A percentile compares a stretch with the other conserved stretches of the same genome.
Conservation (phyloP, 2,797 vertebrate species). For the Anguilla anguilla region DNA sequence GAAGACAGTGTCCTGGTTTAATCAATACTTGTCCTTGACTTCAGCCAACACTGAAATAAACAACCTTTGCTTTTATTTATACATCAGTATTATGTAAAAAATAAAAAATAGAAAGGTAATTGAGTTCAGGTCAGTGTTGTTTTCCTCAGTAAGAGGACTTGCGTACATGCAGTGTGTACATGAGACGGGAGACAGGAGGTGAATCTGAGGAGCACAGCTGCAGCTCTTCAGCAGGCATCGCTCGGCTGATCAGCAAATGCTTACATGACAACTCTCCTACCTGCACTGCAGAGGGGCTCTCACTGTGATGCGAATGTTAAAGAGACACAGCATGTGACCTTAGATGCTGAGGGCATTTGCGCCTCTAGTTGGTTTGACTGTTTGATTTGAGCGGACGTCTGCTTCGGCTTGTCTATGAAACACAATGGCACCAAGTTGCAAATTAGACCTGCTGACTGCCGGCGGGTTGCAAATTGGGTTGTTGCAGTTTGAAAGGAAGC, state of each 20-base stretch:
- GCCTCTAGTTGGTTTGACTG: not conserved
- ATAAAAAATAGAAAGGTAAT: not conserved
- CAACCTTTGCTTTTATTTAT: not conserved
- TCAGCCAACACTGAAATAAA: not conserved
- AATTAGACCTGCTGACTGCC: not conserved
- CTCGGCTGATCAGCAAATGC: not conserved
- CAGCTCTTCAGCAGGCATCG: not conserved
- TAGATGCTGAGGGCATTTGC: not conserved
- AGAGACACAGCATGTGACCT: not conserved
- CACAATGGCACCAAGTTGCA: not conserved
- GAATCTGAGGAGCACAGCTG: not conserved
- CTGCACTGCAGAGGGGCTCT: conserved; percentile 3
- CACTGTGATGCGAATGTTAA: not conserved
- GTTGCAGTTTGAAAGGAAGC: not conserved
- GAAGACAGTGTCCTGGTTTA: not conserved
- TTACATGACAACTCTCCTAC: not conserved
- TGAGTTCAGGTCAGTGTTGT: not conserved
- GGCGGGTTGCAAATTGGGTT: not conserved
- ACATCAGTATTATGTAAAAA: not conserved
- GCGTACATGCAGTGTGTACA: not conserved
- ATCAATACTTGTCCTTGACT: not conserved
- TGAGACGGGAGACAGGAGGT: not conserved
- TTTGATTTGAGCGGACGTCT: not conserved
- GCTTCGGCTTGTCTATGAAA: not conserved
- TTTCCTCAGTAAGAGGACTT: not conserved